Conservation (phyloP, 2,113 vertebrate species). For the Machaerirhynchus nigripectus region DNA sequence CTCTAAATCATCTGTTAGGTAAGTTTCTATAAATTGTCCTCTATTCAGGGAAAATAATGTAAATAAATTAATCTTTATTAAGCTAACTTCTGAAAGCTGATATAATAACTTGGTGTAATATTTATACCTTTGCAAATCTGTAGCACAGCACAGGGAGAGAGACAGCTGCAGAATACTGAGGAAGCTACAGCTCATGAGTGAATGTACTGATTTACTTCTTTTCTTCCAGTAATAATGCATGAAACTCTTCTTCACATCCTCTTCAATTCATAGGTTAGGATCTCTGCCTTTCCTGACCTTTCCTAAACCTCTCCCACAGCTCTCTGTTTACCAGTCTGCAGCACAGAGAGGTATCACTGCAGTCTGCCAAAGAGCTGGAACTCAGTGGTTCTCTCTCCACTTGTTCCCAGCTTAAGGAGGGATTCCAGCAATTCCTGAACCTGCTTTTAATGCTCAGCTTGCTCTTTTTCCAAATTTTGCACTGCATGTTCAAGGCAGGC, state of each 20-base stretch:
- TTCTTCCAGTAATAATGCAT: background rate
- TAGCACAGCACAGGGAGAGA: background rate
- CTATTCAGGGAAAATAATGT: background rate
- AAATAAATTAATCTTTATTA: background rate
- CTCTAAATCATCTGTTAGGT: background rate
- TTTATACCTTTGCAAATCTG: background rate
- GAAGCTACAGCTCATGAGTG: background rate
- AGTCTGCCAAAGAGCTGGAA: slow-evolving; percentile 20
- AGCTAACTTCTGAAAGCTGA: background rate
- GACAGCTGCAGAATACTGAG: background rate
- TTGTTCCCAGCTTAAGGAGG: background rate
- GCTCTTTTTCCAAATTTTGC: background rate
- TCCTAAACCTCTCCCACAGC: slow-evolving; percentile 19
- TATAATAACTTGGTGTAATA: background rate
- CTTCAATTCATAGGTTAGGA: background rate
- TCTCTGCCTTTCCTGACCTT: slow-evolving; percentile 4
- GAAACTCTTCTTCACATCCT: background rate
- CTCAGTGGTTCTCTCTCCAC: slow-evolving; percentile 11
- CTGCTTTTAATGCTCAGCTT: background rate
- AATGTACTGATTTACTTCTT: background rate
- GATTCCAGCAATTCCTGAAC: background rate
- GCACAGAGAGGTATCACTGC: slow-evolving; percentile 34
- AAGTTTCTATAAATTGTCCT: background rate
- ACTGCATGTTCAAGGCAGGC: background rate
- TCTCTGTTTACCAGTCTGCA: background rate